Conservation (phyloP, 1,140 invertebrate genomes). For the Pseudomyrmex sp. region DNA sequence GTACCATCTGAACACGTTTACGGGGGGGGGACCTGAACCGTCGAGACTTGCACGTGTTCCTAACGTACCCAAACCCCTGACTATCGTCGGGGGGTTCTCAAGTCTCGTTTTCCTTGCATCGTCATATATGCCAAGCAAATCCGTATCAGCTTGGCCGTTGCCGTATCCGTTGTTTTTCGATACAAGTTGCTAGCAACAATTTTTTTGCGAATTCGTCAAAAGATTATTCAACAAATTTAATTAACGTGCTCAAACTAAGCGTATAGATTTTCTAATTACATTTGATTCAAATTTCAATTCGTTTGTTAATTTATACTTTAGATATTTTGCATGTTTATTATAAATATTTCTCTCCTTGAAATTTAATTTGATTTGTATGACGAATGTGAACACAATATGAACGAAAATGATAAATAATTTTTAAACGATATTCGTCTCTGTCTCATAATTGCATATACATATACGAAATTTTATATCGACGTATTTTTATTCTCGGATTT, state of each 20-base stretch:
- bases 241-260: no score
- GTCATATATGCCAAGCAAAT: conserved; percentile 1
- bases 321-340: no score
- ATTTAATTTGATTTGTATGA: no score
- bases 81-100: conserved; percentile 81
- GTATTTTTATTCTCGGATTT: background rate
- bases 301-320: no score
- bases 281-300: no score
- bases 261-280: no score
- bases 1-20: conserved; percentile 79
- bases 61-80: conserved; percentile 83
- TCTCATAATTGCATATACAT: no score
- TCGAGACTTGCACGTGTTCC: conserved; percentile 85
- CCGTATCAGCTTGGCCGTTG: background rate
- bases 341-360: no score
- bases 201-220: background rate
- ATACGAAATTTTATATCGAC: background rate
- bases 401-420: no score
- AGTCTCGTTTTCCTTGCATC: conserved; percentile 1
- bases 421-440: no score
- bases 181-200: background rate
- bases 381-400: no score
- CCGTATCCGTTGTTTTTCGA: background rate
- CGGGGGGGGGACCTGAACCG: conserved; percentile 77
- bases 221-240: no score